Percentiles rank a stretch among this genome's conserved stretches.
Evolutionary conservation across 2,888 invertebrate species (phyloP).

Genomic region (Aporophyla lueneburgensis): DNA sequence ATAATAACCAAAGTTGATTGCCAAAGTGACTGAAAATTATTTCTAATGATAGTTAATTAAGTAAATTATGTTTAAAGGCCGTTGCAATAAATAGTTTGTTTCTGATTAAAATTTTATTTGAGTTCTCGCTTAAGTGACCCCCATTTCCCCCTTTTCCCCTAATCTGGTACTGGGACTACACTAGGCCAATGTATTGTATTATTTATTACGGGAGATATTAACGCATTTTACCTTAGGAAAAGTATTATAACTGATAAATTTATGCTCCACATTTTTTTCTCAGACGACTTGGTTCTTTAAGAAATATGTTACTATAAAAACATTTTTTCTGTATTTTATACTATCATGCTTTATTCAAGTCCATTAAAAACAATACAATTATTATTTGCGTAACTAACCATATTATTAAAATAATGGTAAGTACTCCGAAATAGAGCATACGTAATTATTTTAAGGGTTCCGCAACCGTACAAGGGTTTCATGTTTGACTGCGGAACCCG

Average conservation of each 20-base stretch:
- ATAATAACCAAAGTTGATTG: no score
- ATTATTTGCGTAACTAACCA: constrained; percentile 11
- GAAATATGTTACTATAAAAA: background rate
- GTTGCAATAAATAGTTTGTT: no score
- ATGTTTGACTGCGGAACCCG: background rate
- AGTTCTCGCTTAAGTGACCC: no score
- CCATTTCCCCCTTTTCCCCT: no score
- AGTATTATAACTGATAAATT: background rate
- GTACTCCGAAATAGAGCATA: background rate
- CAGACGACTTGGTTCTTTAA: background rate
- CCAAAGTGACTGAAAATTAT: no score
- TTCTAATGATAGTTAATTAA: no score
- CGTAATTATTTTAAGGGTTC: background rate
- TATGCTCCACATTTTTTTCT: constrained; percentile 1
- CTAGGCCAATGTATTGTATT: no score
- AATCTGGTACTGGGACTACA: no score
- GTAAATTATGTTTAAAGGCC: no score
- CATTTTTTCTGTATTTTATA: background rate
- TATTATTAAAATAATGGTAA: background rate
- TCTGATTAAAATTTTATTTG: no score
- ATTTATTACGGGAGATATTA: background rate
- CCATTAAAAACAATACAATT: background rate
- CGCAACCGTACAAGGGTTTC: background rate
- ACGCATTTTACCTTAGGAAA: background rate
- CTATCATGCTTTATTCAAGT: background rate